Evolutionary conservation across 2,113 vertebrate genomes (phyloP).

Genomic region (Trematocara nigrifrons): DNA sequence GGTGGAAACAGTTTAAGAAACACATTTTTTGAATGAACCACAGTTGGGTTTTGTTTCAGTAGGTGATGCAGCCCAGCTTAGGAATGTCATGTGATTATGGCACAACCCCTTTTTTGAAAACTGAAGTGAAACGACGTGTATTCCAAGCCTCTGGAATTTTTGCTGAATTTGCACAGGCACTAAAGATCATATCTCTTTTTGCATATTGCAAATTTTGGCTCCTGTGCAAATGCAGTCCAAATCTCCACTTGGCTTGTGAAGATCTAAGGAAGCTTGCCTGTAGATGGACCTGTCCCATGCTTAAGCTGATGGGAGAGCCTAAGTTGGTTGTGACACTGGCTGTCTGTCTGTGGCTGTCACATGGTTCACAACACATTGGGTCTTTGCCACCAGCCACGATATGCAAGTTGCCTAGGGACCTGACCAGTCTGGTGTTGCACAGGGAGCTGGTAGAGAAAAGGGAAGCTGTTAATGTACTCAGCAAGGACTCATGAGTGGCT

Average conservation of each 20-base stretch:
- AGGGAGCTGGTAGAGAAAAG: slow-evolving; percentile 71
- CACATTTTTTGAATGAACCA: background rate
- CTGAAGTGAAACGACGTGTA: background rate
- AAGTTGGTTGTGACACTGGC: slow-evolving; percentile 49
- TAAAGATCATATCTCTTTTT: background rate
- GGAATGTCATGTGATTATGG: background rate
- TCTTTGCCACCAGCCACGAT: slow-evolving; percentile 66
- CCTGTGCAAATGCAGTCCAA: slow-evolving; percentile 20
- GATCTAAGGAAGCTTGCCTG: slow-evolving; percentile 56
- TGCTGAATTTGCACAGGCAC: slow-evolving; percentile 16
- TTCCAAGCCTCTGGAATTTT: background rate
- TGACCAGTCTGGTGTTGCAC: slow-evolving; percentile 69
- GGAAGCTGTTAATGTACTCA: slow-evolving; percentile 46
- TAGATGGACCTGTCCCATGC: slow-evolving; percentile 55
- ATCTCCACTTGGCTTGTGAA: slow-evolving; percentile 8
- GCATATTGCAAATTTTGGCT: background rate
- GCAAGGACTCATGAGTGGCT: slow-evolving; percentile 34
- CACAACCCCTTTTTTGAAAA: background rate
- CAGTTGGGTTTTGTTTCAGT: background rate
- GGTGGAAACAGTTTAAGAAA: background rate
- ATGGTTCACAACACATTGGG: slow-evolving; percentile 56
- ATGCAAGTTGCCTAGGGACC: slow-evolving; percentile 73
- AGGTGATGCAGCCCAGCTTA: slow-evolving; percentile 30
- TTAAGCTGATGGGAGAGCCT: slow-evolving; percentile 62
- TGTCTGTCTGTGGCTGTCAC: slow-evolving; percentile 53